Evolutionary conservation across 2,797 vertebrate species (phyloP).

Genomic region (Esox lucius): DNA sequence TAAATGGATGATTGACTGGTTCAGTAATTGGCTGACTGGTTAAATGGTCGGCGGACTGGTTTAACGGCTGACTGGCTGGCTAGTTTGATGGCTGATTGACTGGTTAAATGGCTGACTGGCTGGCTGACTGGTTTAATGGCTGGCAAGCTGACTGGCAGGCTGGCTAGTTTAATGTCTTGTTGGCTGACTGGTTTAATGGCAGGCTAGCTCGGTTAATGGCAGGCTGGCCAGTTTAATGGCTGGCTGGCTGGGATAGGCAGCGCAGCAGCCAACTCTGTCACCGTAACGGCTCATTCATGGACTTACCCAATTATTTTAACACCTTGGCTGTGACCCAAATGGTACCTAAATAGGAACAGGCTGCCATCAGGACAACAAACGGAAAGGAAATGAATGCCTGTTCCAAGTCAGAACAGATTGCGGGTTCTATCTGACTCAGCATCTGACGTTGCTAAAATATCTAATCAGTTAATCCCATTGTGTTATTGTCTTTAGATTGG

Average conservation of each 20-base stretch:
- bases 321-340: background rate
- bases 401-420: background rate
- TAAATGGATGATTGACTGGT: too few species aligned
- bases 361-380: background rate
- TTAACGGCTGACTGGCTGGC: too few species aligned
- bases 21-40: too few species aligned
- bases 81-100: too few species aligned
- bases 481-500: background rate
- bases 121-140: too few species aligned
- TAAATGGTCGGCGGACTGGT: too few species aligned
- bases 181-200: background rate
- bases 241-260: background rate
- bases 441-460: background rate
- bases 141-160: too few species aligned
- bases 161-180: rapidly evolving
- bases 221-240: background rate
- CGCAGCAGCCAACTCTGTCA: background rate
- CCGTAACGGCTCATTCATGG: background rate
- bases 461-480: background rate
- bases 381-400: background rate
- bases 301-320: background rate
- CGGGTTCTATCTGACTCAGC: constrained; percentile 1
- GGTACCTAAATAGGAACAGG: background rate
- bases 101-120: too few species aligned
- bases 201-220: background rate